phyloP scores from a whole-genome alignment of 2,797 vertebrate species.

The Galaxias olidus region DNA sequence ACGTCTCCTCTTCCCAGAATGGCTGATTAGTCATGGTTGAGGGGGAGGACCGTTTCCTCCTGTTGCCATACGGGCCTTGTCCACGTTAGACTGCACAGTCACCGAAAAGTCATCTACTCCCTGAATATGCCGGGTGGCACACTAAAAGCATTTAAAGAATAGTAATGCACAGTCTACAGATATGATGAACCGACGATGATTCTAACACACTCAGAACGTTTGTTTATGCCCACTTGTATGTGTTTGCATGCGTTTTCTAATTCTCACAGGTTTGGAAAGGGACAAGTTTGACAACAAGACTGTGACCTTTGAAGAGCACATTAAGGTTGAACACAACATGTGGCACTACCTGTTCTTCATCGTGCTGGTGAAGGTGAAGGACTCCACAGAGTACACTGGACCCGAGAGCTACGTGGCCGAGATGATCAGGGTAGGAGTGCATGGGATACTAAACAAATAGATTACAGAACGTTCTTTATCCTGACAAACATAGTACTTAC shows the following conservation, averaged over 20 bases:
- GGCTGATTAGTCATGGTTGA: slow-evolving; percentile 71
- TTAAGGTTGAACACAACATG: slow-evolving; percentile 99
- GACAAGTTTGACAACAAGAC: slow-evolving; percentile 99
- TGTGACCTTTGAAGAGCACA: slow-evolving; percentile 97
- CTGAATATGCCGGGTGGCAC: not conserved
- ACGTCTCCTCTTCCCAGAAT: slow-evolving; percentile 78
- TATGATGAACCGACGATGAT: not conserved
- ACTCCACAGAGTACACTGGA: slow-evolving; percentile 96
- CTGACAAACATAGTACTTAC: not conserved
- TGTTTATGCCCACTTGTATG: not conserved
- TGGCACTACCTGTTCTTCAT: slow-evolving; percentile 99
- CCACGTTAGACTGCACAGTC: slow-evolving; percentile 54
- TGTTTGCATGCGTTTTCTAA: not conserved
- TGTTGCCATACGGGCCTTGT: slow-evolving; percentile 63
- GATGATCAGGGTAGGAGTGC: slow-evolving; percentile 93
- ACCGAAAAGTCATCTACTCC: slow-evolving; percentile 31
- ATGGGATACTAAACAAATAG: not conserved
- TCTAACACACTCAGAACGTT: too few relatives aligned
- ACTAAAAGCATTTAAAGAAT: not conserved
- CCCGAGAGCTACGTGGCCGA: slow-evolving; percentile 98
- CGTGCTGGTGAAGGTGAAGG: slow-evolving; percentile 96
- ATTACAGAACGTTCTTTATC: too few relatives aligned
- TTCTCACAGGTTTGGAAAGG: slow-evolving; percentile 90
- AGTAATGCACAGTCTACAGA: not conserved
- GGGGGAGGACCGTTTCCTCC: slow-evolving; percentile 68